Evolutionary conservation across 2,888 invertebrate species (phyloP).

Genomic region (Neocrepidodera transversa): DNA sequence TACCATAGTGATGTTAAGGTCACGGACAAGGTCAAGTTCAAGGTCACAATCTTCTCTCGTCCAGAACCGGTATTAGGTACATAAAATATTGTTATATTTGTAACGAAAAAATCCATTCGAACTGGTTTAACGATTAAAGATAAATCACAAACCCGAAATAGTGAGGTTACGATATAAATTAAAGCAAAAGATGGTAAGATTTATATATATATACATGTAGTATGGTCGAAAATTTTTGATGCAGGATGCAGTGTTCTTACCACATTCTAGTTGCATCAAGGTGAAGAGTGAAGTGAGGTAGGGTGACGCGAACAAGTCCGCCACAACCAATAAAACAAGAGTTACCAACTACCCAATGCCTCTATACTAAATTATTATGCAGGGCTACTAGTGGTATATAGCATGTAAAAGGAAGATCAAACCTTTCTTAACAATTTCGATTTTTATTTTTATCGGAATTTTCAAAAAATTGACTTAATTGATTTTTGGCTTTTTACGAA

Average conservation of each 20-base stretch:
- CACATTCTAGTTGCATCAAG: constrained; percentile 62
- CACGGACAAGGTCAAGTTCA: too few species aligned
- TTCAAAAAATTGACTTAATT: too few species aligned
- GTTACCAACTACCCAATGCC: constrained; percentile 61
- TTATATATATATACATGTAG: too few species aligned
- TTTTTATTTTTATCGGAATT: too few species aligned
- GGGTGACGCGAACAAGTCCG: constrained; percentile 61
- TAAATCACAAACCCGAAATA: too few species aligned
- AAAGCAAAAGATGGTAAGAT: constrained; percentile 25
- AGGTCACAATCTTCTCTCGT: too few species aligned
- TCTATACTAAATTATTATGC: constrained; percentile 56
- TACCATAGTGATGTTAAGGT: too few species aligned
- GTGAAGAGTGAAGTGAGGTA: constrained; percentile 60
- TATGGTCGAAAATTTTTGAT: constrained; percentile 40
- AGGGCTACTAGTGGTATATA: constrained; percentile 51
- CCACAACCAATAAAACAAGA: constrained; percentile 62
- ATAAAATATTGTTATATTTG: too few species aligned
- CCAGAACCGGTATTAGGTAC: too few species aligned
- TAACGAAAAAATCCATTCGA: too few species aligned
- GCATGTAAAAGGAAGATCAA: constrained; percentile 27
- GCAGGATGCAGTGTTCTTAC: constrained; percentile 60
- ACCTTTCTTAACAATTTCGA: constrained; percentile 33
- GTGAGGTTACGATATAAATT: constrained; percentile 31
- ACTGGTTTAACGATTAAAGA: too few species aligned
- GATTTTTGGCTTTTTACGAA: too few species aligned